Conservation (phyloP, 2,113 vertebrate species). For the Pituophis catenifer region DNA sequence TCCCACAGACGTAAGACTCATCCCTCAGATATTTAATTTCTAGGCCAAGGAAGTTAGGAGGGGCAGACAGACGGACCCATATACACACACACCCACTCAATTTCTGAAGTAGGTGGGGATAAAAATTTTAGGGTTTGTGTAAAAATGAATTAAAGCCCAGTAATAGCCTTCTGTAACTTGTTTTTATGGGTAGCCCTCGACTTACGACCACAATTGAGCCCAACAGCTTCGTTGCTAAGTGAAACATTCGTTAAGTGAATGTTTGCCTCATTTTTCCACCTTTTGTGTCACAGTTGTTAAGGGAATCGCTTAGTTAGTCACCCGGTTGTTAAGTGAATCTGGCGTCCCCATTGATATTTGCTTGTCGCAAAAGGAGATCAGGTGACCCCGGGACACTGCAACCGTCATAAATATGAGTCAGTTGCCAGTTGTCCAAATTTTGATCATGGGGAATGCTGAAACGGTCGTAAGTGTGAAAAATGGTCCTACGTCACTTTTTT, state of each 20-base stretch:
- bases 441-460: too few relatives aligned
- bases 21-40: background rate
- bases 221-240: background rate
- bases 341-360: too few relatives aligned
- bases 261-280: background rate
- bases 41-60: background rate
- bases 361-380: too few relatives aligned
- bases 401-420: too few relatives aligned
- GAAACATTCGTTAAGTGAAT: background rate
- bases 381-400: too few relatives aligned
- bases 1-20: background rate
- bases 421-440: too few relatives aligned
- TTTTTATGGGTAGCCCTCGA: background rate
- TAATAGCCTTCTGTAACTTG: background rate
- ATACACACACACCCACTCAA: too few relatives aligned
- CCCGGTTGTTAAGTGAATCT: too few relatives aligned
- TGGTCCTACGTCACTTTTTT: too few relatives aligned
- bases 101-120: background rate
- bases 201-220: background rate
- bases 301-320: too few relatives aligned
- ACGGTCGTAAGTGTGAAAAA: too few relatives aligned
- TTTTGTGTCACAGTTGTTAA: background rate
- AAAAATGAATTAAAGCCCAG: background rate
- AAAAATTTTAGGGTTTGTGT: background rate
- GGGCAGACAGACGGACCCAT: background rate